A percentile compares a stretch with the other conserved stretches of the same genome.
Evolutionary conservation across 2,113 vertebrate species (phyloP).

Genomic region (Tupaia tana): DNA sequence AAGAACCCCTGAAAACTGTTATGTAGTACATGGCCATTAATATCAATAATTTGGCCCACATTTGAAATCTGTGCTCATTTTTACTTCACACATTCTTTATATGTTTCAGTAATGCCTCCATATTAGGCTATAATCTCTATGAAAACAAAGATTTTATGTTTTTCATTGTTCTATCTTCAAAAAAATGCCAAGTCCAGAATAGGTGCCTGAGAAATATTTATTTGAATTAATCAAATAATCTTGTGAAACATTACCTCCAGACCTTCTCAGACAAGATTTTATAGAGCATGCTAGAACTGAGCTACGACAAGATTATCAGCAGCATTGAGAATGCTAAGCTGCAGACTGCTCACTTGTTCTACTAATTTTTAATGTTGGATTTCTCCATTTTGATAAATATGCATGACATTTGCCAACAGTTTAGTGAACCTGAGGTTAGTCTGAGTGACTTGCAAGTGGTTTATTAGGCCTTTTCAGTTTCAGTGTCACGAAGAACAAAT

Average conservation of each 20-base stretch:
- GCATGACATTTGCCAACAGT: conserved; percentile 19
- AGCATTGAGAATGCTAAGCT: neutral
- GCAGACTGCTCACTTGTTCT: neutral
- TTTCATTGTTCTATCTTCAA: neutral
- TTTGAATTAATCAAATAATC: conserved; percentile 48
- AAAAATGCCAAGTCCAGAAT: neutral
- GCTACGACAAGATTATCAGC: neutral
- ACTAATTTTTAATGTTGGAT: conserved; percentile 23
- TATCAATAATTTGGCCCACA: neutral
- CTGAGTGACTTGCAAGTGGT: neutral
- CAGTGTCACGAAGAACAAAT: neutral
- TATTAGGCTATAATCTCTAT: neutral
- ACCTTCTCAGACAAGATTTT: neutral
- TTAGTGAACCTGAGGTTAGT: neutral
- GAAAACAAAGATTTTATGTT: neutral
- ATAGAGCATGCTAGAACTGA: neutral
- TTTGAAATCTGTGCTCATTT: neutral
- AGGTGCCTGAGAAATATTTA: conserved; percentile 22
- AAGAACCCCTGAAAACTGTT: conserved; percentile 18
- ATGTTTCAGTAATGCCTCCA: neutral
- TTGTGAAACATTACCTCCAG: conserved; percentile 15
- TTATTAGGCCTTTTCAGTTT: conserved; percentile 14
- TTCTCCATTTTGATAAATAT: conserved; percentile 38
- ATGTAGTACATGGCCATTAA: neutral
- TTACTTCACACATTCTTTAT: neutral